phyloP scores from a whole-genome alignment of 2,888 invertebrate genomes.

The Pristionchus japonicus region DNA sequence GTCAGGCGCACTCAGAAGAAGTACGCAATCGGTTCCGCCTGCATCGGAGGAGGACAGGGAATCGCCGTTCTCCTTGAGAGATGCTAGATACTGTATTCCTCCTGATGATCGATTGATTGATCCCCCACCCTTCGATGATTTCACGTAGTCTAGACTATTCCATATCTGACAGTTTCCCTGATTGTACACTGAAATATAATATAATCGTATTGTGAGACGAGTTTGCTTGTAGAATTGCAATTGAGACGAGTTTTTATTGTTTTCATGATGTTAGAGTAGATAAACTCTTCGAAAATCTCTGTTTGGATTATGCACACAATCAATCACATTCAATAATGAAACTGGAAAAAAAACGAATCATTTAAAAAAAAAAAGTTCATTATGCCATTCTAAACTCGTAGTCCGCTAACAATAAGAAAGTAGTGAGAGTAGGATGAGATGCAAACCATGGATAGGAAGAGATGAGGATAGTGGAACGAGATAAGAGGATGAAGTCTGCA shows the following conservation, averaged over 20 bases:
- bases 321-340: too few relatives aligned
- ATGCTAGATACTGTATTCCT: background rate
- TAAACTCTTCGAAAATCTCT: background rate
- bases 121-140: background rate
- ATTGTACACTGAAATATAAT: conserved; percentile 26
- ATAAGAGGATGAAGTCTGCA: background rate
- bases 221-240: conserved; percentile 10
- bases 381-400: too few relatives aligned
- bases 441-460: background rate
- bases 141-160: background rate
- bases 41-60: conserved; percentile 98
- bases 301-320: too few relatives aligned
- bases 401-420: background rate
- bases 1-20: conserved; percentile 74
- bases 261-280: background rate
- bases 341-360: too few relatives aligned
- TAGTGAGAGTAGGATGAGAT: background rate
- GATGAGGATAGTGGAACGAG: background rate
- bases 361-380: too few relatives aligned
- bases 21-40: conserved; percentile 93
- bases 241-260: conserved; percentile 21
- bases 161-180: background rate
- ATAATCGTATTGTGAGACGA: conserved; percentile 24
- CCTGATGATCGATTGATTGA: background rate
- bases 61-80: conserved; percentile 91